Conservation (phyloP, 1,140 invertebrate genomes). For the Drosophila orena region DNA sequence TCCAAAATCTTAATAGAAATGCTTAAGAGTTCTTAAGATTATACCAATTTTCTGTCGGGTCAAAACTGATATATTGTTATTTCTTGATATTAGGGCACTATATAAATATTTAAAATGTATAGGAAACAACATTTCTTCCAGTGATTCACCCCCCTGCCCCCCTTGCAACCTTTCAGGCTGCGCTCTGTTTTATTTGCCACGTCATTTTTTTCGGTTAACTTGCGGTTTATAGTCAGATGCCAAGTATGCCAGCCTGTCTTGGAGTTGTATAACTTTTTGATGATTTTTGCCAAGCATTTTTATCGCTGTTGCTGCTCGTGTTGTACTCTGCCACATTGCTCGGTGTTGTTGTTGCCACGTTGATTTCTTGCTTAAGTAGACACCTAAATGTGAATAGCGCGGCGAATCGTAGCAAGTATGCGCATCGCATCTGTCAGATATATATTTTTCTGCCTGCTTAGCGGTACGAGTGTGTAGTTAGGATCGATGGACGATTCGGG, state of each 20-base stretch:
- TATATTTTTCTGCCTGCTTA: constrained; percentile 78
- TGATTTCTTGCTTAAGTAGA: constrained; percentile 76
- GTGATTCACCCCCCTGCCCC: constrained; percentile 9
- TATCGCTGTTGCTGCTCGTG: constrained; percentile 38
- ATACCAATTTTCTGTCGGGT: too few species aligned
- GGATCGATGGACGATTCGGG: constrained; percentile 63
- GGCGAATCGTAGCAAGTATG: constrained; percentile 77
- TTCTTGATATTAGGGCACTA: too few species aligned
- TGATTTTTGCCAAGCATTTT: constrained; percentile 51
- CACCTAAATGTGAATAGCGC: constrained; percentile 83
- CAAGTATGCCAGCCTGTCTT: constrained; percentile 45
- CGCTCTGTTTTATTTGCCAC: constrained; percentile 81
- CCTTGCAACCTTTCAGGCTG: constrained; percentile 39
- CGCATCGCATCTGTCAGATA: constrained; percentile 81
- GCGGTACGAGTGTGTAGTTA: constrained; percentile 72
- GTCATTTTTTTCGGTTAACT: constrained; percentile 70
- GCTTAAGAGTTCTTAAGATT: too few species aligned
- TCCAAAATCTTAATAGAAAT: too few species aligned
- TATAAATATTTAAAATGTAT: too few species aligned
- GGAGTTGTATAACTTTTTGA: constrained; percentile 78
- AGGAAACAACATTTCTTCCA: background rate
- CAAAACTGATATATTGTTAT: too few species aligned
- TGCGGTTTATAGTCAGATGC: constrained; percentile 59
- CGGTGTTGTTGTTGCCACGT: constrained; percentile 24
- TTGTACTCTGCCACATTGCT: constrained; percentile 32